These are phyloP conservation scores for Callionymus lyra DNA, from an alignment of 2,113 vertebrate genomes.

Conservation along the genomic window DNA sequence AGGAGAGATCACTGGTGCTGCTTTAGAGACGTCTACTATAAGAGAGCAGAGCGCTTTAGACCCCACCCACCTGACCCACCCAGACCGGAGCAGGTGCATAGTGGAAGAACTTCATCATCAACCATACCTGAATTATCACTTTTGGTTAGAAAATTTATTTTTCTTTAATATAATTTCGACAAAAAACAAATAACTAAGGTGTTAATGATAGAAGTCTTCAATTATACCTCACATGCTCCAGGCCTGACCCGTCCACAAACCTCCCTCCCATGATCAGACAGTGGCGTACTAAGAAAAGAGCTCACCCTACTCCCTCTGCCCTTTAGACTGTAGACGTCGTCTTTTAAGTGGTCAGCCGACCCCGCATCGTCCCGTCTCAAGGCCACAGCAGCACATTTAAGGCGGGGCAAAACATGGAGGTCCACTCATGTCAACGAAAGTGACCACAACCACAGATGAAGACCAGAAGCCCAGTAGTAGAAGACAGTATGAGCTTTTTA, in stretches of 20 bases:
- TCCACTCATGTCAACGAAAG: constrained; percentile 60
- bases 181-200: not conserved
- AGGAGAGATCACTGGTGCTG: constrained; percentile 34
- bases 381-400: constrained; percentile 53
- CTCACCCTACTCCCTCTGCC: constrained; percentile 56
- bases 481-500: too few relatives aligned
- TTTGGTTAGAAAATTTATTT: too few relatives aligned
- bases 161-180: not conserved
- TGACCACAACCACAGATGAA: constrained; percentile 59
- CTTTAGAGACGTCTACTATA: constrained; percentile 59
- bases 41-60: constrained; percentile 63
- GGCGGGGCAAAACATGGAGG: constrained; percentile 49
- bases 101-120: constrained; percentile 30
- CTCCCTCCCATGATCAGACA: constrained; percentile 31
- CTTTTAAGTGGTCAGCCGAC: constrained; percentile 60
- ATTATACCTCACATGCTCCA: constrained; percentile 31
- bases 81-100: constrained; percentile 16
- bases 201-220: constrained; percentile 38
- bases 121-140: too few relatives aligned
- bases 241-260: constrained; percentile 4
- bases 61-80: constrained; percentile 13
- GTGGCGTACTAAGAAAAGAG: constrained; percentile 58
- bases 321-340: constrained; percentile 60
- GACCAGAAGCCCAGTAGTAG: constrained; percentile 32
- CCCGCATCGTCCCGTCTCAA: constrained; percentile 43